These are phyloP conservation scores for Eidolon helvum DNA, from an alignment of 2,113 vertebrate genomes.

Conservation along the genomic window DNA sequence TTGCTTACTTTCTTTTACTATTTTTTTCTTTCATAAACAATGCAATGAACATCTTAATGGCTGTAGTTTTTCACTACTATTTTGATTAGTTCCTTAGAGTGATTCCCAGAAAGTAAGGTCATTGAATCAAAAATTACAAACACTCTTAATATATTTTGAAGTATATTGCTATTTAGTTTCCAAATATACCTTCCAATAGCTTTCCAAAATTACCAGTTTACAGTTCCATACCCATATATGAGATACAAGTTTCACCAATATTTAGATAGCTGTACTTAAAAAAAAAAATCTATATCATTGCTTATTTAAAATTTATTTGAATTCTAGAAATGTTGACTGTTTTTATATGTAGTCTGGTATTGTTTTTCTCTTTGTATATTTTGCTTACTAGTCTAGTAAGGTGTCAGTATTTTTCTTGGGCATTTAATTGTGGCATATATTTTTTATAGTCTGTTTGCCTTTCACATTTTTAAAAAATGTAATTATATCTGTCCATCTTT, in stretches of 20 bases:
- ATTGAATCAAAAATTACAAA: background rate
- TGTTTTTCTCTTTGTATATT: background rate
- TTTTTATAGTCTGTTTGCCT: background rate
- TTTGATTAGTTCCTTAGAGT: background rate
- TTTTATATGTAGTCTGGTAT: background rate
- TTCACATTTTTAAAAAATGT: background rate
- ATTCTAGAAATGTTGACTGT: background rate
- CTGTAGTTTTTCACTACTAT: background rate
- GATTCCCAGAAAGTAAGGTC: background rate
- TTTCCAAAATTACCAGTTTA: background rate
- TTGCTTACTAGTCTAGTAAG: background rate
- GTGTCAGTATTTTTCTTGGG: background rate
- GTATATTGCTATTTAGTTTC: background rate
- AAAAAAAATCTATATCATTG: background rate
- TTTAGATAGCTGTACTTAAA: background rate
- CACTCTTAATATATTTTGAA: background rate
- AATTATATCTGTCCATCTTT: background rate
- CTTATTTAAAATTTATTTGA: background rate
- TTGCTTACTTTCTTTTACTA: background rate
- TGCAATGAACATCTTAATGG: background rate
- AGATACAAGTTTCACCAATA: background rate
- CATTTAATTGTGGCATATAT: slow-evolving; percentile 4
- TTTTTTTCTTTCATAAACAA: background rate
- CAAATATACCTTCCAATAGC: background rate
- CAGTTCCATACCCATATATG: background rate